Evolutionary conservation across 2,113 vertebrate species (phyloP).

Genomic region (Pampusana beccarii): DNA sequence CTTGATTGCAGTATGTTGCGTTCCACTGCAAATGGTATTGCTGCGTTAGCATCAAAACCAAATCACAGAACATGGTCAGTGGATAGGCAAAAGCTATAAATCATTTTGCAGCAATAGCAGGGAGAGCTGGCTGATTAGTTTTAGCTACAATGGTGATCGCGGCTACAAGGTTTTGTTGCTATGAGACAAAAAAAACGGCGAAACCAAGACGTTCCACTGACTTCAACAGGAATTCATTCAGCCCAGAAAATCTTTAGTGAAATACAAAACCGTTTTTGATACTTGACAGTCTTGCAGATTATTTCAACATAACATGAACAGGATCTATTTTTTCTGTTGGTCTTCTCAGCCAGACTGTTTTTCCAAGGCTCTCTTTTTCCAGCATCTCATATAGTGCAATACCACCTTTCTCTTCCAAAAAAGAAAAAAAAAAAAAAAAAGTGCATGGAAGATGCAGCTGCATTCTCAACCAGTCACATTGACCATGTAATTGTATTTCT

Average conservation of each 20-base stretch:
- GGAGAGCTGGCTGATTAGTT: neutral
- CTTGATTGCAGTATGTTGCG: neutral
- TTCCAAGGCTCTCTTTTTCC: neutral
- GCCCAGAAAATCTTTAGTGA: neutral
- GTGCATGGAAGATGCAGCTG: neutral
- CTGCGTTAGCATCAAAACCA: neutral
- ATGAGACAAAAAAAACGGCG: neutral
- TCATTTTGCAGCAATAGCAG: neutral
- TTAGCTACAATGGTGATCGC: neutral
- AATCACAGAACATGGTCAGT: neutral
- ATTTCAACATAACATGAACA: neutral
- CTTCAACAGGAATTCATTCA: neutral
- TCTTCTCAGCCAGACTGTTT: neutral
- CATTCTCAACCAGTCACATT: neutral
- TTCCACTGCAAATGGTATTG: neutral
- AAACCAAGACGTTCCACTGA: neutral
- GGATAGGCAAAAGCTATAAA: neutral
- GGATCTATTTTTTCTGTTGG: neutral
- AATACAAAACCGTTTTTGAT: neutral
- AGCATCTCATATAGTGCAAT: neutral
- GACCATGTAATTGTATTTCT: neutral
- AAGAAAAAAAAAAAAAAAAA: neutral
- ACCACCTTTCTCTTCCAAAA: neutral
- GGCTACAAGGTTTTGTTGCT: neutral
- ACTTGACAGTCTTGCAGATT: neutral